Base-by-base conservation (phyloP, 1,140 invertebrate species). In the Marisa cornuarietis region DNA sequence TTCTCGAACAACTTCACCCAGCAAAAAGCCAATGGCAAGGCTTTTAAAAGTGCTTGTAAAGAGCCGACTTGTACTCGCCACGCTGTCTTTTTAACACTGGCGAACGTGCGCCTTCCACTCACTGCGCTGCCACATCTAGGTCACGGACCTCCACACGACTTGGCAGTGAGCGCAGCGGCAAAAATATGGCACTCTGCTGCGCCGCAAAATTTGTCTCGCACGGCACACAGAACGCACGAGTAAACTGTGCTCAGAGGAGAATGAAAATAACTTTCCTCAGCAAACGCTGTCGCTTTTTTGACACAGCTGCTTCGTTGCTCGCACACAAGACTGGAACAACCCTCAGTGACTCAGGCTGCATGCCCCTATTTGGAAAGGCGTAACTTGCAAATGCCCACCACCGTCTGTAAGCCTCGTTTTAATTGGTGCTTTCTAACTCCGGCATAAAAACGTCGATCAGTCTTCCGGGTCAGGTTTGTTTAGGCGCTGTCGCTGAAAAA, bases 361-460 rank as follows among this genome's bases (percentile, higher is more conserved):
- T 87, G 84, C 80, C 85, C 85, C 83, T 87, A 87, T 87, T 87
- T 83, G 85, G 85, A 83, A 85, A 83, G 79, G 82, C 81, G 83
- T 82, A 75, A 83, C 83, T 79, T 82, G 58, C 69, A 81, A 80
- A 80, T 75, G 75, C 62, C 71, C 71, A 80, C 26, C 20, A 24
- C 26, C 65, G 52, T 77, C 74, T 83, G 84, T 80, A 81, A 85
- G 65, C 63, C 22, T 63, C 42, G 24, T 77, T 83, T 79, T 85
- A 65, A 87, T 87, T 87, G 85, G 85, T 78, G 66, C 14, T 77
- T 77, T 69, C 14, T 24, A 16, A 26, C 31, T 24, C 24, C 20
- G 3, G 24, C 22, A n/a, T n/a, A 14, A 54, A 11, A 49, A 22
- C 16, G 26, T 71, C 10, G 14, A 22, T 49, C 42, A 3, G 61